phyloP scores from a whole-genome alignment of 2,888 invertebrate genomes.

The Dione juno region DNA sequence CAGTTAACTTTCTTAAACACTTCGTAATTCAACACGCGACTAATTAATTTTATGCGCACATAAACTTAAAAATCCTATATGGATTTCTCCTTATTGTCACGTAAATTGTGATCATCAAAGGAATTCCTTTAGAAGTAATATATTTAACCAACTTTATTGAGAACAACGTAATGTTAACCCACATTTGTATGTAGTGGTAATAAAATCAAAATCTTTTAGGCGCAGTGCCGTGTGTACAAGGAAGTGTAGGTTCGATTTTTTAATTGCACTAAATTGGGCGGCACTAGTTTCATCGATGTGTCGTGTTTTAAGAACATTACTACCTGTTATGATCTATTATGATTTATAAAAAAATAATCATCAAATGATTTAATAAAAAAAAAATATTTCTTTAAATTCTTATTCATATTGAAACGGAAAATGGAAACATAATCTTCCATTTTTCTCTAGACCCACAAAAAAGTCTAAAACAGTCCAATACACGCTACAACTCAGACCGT shows the following conservation, averaged over 20 bases:
- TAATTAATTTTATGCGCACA: conserved; percentile 36
- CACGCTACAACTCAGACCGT: not conserved
- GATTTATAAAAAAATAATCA: not conserved
- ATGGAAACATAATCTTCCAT: no score
- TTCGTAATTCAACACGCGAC: conserved; percentile 40
- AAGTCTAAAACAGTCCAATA: not conserved
- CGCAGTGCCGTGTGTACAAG: not conserved
- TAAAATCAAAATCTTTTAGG: not conserved
- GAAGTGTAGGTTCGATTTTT: not conserved
- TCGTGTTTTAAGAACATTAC: no score
- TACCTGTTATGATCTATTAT: no score
- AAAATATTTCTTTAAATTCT: no score
- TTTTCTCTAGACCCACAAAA: no score
- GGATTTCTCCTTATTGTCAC: conserved; percentile 37
- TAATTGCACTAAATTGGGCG: no score
- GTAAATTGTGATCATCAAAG: conserved; percentile 32
- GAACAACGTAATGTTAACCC: conserved; percentile 11
- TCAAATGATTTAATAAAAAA: no score
- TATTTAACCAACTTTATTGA: conserved; percentile 13
- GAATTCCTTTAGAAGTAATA: conserved; percentile 18
- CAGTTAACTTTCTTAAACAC: conserved; percentile 38
- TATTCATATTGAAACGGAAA: no score
- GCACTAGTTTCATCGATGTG: no score
- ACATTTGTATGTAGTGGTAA: conserved; percentile 1
- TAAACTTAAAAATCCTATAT: conserved; percentile 35